Evolutionary conservation across 2,113 vertebrate genomes (phyloP).

Genomic region (Carettochelys insculpta): DNA sequence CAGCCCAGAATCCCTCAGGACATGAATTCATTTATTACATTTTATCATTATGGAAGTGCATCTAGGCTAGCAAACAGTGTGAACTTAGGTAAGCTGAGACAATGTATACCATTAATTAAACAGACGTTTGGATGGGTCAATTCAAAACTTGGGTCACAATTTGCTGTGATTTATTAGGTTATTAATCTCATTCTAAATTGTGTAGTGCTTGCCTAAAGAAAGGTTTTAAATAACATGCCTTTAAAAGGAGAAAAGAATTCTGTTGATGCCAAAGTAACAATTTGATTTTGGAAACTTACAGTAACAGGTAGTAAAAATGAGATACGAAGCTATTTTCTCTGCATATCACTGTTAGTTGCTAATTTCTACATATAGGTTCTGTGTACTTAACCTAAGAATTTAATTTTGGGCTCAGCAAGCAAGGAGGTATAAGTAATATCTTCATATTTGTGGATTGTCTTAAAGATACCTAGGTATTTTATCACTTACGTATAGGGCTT

Average conservation of each 20-base stretch:
- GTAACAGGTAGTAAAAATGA: neutral
- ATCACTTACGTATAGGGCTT: neutral
- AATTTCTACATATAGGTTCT: neutral
- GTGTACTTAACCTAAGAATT: neutral
- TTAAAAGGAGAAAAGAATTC: neutral
- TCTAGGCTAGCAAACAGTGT: conserved; percentile 47
- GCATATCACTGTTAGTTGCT: neutral
- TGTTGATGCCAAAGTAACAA: neutral
- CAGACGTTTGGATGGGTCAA: conserved; percentile 8
- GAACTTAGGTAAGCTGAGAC: conserved; percentile 26
- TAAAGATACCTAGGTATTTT: neutral
- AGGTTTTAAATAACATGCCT: conserved; percentile 25
- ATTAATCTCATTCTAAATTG: neutral
- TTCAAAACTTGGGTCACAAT: conserved; percentile 5
- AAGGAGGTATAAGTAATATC: neutral
- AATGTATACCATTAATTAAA: conserved; percentile 62
- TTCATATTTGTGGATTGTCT: neutral
- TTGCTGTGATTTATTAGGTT: conserved; percentile 44
- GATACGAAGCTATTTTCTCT: neutral
- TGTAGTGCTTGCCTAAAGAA: conserved; percentile 12
- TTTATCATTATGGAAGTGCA: conserved; percentile 64
- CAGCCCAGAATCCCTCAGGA: conserved; percentile 49
- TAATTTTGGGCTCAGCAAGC: conserved; percentile 9
- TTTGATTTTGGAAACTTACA: neutral
- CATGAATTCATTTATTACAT: conserved; percentile 64